Percentiles rank a stretch among this genome's conserved stretches.
Conservation (phyloP, 1,140 invertebrate species). For the Ylistrum balloti region DNA sequence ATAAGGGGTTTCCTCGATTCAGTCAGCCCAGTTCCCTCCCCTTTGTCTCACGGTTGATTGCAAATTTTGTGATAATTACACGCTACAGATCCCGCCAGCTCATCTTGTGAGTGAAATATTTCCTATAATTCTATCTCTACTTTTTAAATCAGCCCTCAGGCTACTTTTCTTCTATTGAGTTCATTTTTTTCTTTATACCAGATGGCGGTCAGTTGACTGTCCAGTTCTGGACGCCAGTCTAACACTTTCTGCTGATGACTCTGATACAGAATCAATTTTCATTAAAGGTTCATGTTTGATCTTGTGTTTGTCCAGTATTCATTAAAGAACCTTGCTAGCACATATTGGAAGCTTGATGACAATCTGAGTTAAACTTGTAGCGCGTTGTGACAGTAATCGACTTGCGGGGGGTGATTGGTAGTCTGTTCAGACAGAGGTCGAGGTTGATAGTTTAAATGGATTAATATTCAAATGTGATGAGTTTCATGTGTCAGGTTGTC, state of each 20-base stretch:
- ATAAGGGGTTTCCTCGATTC: slow-evolving; percentile 19
- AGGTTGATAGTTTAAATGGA: slow-evolving; percentile 26
- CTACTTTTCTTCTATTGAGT: background rate
- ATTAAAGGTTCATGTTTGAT: slow-evolving; percentile 40
- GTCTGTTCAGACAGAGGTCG: background rate
- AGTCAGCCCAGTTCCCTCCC: slow-evolving; percentile 21
- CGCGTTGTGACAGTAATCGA: slow-evolving; percentile 30
- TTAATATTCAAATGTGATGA: slow-evolving; percentile 40
- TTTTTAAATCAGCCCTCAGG: background rate
- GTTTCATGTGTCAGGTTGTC: slow-evolving; percentile 3
- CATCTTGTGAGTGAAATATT: slow-evolving; percentile 35
- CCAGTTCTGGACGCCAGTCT: background rate
- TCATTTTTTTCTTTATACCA: slow-evolving; percentile 1
- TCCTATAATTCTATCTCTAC: slow-evolving; percentile 1
- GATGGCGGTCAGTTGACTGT: background rate
- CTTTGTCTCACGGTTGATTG: slow-evolving; percentile 38
- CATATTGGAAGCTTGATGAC: background rate
- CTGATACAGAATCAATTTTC: slow-evolving; percentile 39
- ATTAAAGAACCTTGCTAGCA: background rate
- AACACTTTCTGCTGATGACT: background rate
- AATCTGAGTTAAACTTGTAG: slow-evolving; percentile 20
- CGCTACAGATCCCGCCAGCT: background rate
- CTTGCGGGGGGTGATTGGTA: slow-evolving; percentile 1
- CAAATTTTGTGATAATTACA: slow-evolving; percentile 40
- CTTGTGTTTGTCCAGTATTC: slow-evolving; percentile 33